Evolutionary conservation across 1,140 invertebrate genomes (phyloP).

Genomic region (Orchestia grillus): DNA sequence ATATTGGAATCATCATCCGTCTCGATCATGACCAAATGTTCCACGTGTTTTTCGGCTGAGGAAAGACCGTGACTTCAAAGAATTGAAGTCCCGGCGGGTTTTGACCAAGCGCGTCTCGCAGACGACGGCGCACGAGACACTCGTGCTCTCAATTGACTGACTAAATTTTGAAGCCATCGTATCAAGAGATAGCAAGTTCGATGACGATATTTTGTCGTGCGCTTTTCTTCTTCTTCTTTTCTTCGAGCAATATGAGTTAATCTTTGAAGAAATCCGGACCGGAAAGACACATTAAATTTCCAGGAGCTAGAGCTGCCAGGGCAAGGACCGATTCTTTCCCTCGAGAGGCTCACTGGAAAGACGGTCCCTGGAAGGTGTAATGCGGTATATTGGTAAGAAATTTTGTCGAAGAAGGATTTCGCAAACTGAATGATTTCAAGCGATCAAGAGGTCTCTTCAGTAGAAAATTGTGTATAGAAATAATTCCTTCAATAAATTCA

Average conservation of each 20-base stretch:
- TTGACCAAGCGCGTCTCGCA: not conserved
- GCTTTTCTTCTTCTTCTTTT: not conserved
- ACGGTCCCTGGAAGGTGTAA: not conserved
- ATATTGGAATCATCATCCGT: not conserved
- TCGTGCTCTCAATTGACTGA: not conserved
- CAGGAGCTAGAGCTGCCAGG: not conserved
- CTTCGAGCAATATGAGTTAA: not conserved
- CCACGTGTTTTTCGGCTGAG: not conserved
- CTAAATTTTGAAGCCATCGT: conserved; percentile 44
- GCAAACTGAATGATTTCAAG: not conserved
- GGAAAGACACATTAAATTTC: conserved; percentile 44
- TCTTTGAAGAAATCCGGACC: conserved; percentile 23
- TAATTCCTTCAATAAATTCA: not conserved
- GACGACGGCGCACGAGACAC: not conserved
- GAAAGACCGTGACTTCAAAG: not conserved
- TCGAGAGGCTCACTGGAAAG: not conserved
- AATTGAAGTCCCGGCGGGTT: not conserved
- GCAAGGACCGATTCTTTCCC: not conserved
- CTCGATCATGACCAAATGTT: not conserved
- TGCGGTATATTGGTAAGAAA: not conserved
- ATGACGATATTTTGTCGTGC: not conserved
- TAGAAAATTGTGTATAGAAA: not conserved
- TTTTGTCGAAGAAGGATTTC: not conserved
- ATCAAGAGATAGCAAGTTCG: not conserved
- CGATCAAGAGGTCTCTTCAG: too few species aligned